Percentiles rank a stretch among this genome's conserved stretches.
Conservation (phyloP, 2,113 vertebrate genomes). For the Pampusana beccarii region DNA sequence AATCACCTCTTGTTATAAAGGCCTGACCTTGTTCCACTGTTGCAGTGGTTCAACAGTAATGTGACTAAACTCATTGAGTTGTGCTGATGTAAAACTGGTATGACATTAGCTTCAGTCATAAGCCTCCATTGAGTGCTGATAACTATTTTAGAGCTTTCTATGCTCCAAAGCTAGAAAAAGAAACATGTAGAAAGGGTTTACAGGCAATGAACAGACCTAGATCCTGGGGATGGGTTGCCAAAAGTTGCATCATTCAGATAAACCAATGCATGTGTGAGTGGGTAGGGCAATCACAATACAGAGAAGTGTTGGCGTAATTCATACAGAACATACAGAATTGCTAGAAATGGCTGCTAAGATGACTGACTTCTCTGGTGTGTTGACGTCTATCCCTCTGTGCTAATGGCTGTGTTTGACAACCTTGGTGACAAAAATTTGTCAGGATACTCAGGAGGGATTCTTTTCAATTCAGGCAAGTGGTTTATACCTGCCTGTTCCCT, state of each 20-base stretch:
- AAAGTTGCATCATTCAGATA: background rate
- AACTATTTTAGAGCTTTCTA: background rate
- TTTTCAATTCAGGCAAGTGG: background rate
- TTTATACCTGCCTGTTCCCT: background rate
- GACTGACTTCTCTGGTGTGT: fast-evolving
- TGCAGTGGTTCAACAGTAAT: background rate
- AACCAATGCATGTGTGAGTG: fast-evolving
- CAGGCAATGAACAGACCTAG: background rate
- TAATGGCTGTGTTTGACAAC: background rate
- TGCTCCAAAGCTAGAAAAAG: background rate
- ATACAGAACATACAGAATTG: background rate
- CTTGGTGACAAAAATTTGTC: background rate
- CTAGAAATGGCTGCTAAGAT: background rate
- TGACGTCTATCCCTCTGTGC: background rate
- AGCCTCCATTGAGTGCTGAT: background rate
- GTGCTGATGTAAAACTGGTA: background rate
- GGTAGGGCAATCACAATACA: background rate
- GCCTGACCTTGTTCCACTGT: background rate
- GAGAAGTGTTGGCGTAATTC: background rate
- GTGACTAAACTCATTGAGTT: background rate
- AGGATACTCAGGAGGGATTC: background rate
- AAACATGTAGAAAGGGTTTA: background rate
- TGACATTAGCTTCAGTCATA: background rate
- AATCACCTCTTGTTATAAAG: background rate
- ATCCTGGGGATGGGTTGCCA: background rate